Base-by-base conservation (phyloP, 2,113 vertebrate species). In the Scomber colias region DNA sequence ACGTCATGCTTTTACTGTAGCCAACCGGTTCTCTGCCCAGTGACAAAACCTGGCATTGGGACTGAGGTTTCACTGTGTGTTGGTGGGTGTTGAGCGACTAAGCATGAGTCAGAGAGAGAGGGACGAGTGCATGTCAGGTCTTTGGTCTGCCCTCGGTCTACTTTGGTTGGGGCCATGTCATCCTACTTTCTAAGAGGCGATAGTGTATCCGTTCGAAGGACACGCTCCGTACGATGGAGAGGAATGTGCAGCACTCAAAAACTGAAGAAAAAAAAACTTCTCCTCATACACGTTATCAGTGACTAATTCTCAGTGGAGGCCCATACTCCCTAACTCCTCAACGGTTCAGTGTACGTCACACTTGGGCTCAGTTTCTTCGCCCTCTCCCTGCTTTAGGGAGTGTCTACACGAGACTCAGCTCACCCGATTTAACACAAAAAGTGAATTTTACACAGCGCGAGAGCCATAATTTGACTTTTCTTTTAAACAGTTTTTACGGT, bases 31-130 rank as follows among this genome's bases (percentile, higher is more conserved):
- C 87, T 93, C 90, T 94, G 90, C 90, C 88, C 88, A 84, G 91
- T 92, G 93, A 92, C 93, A 90, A 90, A 94, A 91, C 85, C 93
- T 93, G 93, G 92, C 93, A 92, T 87, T 69, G 89, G 90, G 87
- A 93, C 92, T 93, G 90, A 93, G 92, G 90, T 91, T 91, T 93
- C 86, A 92, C 93, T 94, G 92, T 93, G 91, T 92, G 90, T 86
- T 40, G 85, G 86, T 87, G 89, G 90, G 89, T 87, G 92, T 88
- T 87, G 90, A 92, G 87, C 84, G 69, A 83, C 90, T 91, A 89
- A 90, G 90, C 90, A 88, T 93, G 93, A 94, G 90, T 94, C 93
- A 93, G 90, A 90, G 78, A 90, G 78, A 81, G 83, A 74, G 72
- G 87, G 84, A 87, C 81, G 91, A 88, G 93, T 90, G 92, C 90